Evolutionary conservation across 2,113 vertebrate genomes (phyloP), one percentile per base, ranked within the genome.

Genomic region (Scomber colias): DNA sequence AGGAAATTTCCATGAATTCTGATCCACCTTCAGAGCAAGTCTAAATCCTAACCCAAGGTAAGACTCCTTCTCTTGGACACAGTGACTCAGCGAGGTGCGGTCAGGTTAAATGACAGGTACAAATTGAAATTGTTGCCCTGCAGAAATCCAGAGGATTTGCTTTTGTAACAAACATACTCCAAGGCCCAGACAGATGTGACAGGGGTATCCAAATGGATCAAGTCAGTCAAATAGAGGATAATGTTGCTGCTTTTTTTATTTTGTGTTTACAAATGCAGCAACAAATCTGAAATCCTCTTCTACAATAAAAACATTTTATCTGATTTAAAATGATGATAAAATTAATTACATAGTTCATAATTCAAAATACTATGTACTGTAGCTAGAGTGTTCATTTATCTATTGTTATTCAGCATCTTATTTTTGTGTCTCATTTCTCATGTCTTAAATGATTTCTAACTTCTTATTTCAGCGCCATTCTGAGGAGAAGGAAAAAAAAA

Each of bases 21-120:
- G 27, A 82, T 70, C 55, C 56, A 79, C 46, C 66, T 48, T 45
- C 31, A 74, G 44, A 83, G 77, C 78, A 83, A 67, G 46, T 60
- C 31, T 19, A 70, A 78, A 87, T 75, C 73, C 46, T 63, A 21
- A 60, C 24, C 40, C 0, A 11, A 48, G 72, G 44, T 14, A 31
- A 60, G 4, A 83, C 45, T 50, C 31, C 69, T 82, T 66, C 19
- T 31, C 40, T 35, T 9, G 48, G 31, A 68, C 31, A 35, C 40
- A 54, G 27, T 24, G 12, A 40, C 71, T 15, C 8, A 40, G 2
- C 1, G 16, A 14, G 24, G 17, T 4, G 24, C 24, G 5, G 57
- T 54, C 60, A 86, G 30, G 71, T 27, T 62, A 59, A 56, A 59
- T 66, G 53, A 48, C 57, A 51, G 67, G 2, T 55, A 73, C 50